Evolutionary conservation across 2,888 invertebrate species (phyloP).

Genomic region (Drosophila falleni): DNA sequence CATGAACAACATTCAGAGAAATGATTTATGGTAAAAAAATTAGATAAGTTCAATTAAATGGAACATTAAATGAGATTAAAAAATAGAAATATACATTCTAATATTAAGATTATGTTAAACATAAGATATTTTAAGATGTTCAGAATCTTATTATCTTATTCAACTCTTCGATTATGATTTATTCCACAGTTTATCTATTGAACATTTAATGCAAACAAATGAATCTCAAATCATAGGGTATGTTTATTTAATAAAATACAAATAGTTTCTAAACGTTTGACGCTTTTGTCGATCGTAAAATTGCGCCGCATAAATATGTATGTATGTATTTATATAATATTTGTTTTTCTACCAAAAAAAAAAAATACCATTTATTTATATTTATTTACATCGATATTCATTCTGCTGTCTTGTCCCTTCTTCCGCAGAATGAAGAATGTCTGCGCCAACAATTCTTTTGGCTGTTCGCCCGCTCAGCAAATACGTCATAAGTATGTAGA

Average conservation of each 20-base stretch:
- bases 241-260: no score
- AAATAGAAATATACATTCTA: no score
- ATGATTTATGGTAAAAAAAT: background rate
- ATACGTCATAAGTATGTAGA: slow-evolving; percentile 50
- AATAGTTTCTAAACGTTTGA: no score
- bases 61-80: no score
- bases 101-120: no score
- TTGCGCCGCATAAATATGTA: slow-evolving; percentile 3
- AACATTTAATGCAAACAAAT: no score
- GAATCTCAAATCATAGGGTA: no score
- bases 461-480: slow-evolving; percentile 52
- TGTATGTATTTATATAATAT: background rate
- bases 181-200: no score
- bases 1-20: background rate
- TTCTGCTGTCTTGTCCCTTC: slow-evolving; percentile 35
- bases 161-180: no score
- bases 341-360: slow-evolving; percentile 10
- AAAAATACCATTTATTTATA: slow-evolving; percentile 8
- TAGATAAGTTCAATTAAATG: background rate
- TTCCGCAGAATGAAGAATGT: slow-evolving; percentile 45
- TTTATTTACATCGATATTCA: slow-evolving; percentile 17
- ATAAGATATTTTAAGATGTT: no score
- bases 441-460: slow-evolving; percentile 51
- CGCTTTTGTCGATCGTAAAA: slow-evolving; percentile 5
- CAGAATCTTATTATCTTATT: no score